Base-by-base conservation (phyloP, 2,888 invertebrate genomes). In the Hirtodrosophila trivittata region DNA sequence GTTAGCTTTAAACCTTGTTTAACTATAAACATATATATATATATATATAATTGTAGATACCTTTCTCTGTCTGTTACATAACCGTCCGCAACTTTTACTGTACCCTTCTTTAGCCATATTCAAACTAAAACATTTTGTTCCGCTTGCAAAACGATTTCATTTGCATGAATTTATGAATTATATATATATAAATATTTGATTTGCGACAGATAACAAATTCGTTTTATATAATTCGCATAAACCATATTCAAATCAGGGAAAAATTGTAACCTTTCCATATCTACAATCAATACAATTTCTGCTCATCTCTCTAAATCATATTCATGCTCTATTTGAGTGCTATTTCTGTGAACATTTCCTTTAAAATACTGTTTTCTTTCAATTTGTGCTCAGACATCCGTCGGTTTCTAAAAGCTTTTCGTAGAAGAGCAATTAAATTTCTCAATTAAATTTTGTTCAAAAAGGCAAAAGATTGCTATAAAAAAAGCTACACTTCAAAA, bases 271-370 rank as follows among this genome's bases (percentile, higher is more conserved):
- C n/a, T n/a, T n/a, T n/a, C 18, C 18, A 21, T 21, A 21, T 21
- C 2, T 21, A 21, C 5, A 21, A 21, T 21, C 2, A 3, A 21
- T 21, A 21, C 5, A 21, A 3, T 21, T 3, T 39, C 47, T 30
- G 26, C 35, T 49, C 3, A 30, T 12, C 33, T 30, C 13, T 10
- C 26, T 7, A 33, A 41, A 26, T 26, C 10, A 46, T 39, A 54
- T 60, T 55, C 30, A 57, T 63, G 76, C 63, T 77, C 68, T 50
- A 55, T 75, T 80, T 83, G 8, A 10, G 13, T 14, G 37, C 43
- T 57, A 54, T 70, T 78, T 78, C 50, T 37, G 60, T 49, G 12
- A 3, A 4, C 38, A 54, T 59, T 73, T 72, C 33, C 56, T 52
- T 38, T 66, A 1, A 32, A 18, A 45, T 45, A 49, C 39, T 16